Conservation (phyloP, 2,797 vertebrate genomes). For the Galagoides demidoff region DNA sequence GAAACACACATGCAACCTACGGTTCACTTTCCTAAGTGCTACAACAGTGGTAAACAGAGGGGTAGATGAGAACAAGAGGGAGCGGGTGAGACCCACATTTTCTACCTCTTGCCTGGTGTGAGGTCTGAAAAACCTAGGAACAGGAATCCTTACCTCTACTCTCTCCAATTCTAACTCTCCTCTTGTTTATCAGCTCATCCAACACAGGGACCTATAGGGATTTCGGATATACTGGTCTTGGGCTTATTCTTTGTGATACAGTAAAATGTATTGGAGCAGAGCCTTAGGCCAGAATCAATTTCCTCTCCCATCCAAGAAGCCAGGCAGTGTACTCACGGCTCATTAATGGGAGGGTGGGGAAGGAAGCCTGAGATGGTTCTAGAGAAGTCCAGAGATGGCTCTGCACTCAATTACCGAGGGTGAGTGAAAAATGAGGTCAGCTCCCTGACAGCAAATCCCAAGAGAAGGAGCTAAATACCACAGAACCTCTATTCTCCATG, state of each 20-base stretch:
- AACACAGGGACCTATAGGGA: neutral
- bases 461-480: slow-evolving; percentile 58
- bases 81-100: neutral
- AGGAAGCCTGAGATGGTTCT: slow-evolving; percentile 14
- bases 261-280: slow-evolving; percentile 11
- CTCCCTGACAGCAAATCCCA: slow-evolving; percentile 51
- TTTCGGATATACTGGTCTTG: neutral
- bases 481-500: slow-evolving; percentile 43
- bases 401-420: slow-evolving; percentile 38
- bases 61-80: neutral
- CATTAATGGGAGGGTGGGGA: neutral
- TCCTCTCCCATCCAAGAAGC: neutral
- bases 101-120: neutral
- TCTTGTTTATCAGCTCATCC: neutral
- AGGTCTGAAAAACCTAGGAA: neutral
- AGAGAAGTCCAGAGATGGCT: slow-evolving; percentile 22
- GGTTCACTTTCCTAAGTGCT: neutral
- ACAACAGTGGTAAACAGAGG: neutral
- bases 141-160: neutral
- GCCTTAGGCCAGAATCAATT: slow-evolving; percentile 34
- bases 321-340: neutral
- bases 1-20: neutral
- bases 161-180: neutral
- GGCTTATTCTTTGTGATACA: neutral
- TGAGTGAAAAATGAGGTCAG: slow-evolving; percentile 68